phyloP scores from a whole-genome alignment of 2,797 vertebrate species.

The Myiotriccus ornatus region DNA sequence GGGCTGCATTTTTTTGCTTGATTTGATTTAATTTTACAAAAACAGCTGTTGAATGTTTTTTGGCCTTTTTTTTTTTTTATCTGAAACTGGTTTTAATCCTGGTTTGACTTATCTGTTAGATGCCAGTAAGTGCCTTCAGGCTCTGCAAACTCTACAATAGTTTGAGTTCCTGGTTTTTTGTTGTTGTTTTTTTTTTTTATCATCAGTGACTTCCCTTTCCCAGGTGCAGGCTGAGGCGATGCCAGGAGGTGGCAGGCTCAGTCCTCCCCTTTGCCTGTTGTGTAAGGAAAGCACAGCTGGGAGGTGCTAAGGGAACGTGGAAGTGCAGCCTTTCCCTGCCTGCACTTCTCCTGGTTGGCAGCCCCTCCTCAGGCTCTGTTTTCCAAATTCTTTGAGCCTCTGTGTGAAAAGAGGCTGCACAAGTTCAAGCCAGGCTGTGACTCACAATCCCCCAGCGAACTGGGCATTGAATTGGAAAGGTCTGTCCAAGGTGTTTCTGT shows the following conservation, averaged over 20 bases:
- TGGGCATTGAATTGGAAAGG: neutral
- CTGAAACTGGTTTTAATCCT: neutral
- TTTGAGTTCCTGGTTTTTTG: neutral
- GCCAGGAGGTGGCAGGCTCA: slow-evolving; percentile 48
- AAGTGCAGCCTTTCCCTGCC: neutral
- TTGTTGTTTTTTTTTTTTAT: neutral
- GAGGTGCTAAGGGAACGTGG: neutral
- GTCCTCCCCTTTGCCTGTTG: neutral
- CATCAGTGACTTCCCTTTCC: neutral
- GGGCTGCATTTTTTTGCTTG: neutral
- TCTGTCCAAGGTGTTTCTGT: neutral
- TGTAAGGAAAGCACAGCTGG: neutral
- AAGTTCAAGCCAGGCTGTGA: neutral
- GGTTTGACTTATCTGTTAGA: neutral
- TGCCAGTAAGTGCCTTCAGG: neutral
- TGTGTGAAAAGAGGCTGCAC: neutral
- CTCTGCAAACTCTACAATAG: neutral
- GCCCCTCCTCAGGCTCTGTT: neutral
- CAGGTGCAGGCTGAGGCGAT: neutral
- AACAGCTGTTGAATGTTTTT: neutral
- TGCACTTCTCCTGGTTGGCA: neutral
- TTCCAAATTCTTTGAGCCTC: neutral
- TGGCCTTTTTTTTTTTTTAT: neutral
- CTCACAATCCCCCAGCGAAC: neutral
- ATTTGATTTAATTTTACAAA: neutral